These are phyloP conservation scores for Tipula unca DNA, from an alignment of 2,888 invertebrate genomes.

Conservation along the genomic window DNA sequence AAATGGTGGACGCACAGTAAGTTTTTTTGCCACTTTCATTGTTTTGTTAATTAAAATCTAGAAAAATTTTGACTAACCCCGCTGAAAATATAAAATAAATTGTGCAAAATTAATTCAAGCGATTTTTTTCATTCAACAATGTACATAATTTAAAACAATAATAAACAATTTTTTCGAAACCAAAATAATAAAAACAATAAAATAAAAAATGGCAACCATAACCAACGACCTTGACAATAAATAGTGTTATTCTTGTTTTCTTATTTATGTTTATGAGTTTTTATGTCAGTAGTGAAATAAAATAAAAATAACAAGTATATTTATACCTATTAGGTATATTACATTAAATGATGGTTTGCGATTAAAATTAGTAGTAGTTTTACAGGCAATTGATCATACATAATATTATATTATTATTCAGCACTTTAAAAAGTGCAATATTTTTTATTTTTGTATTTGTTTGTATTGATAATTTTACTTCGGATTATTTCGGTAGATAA, in stretches of 20 bases:
- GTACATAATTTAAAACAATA: background rate
- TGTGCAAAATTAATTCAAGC: background rate
- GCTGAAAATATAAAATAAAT: background rate
- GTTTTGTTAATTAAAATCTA: background rate
- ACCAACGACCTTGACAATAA: slow-evolving; percentile 17
- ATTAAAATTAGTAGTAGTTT: background rate
- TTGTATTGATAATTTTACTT: background rate
- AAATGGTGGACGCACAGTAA: background rate
- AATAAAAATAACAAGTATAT: background rate
- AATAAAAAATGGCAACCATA: slow-evolving; percentile 19
- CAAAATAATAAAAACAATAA: background rate
- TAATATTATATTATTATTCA: background rate
- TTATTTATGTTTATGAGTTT: background rate
- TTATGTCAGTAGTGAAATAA: slow-evolving; percentile 16
- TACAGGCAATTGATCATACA: background rate
- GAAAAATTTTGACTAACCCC: background rate
- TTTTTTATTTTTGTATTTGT: background rate
- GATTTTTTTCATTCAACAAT: slow-evolving; percentile 1
- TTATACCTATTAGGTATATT: too few relatives aligned
- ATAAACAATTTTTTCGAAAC: background rate
- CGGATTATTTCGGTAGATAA: background rate
- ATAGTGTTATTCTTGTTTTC: background rate
- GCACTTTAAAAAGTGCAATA: background rate
- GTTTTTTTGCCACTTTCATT: background rate
- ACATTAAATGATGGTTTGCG: background rate